Evolutionary conservation across 2,888 invertebrate genomes (phyloP).

Genomic region (Iselma pallidipennis): DNA sequence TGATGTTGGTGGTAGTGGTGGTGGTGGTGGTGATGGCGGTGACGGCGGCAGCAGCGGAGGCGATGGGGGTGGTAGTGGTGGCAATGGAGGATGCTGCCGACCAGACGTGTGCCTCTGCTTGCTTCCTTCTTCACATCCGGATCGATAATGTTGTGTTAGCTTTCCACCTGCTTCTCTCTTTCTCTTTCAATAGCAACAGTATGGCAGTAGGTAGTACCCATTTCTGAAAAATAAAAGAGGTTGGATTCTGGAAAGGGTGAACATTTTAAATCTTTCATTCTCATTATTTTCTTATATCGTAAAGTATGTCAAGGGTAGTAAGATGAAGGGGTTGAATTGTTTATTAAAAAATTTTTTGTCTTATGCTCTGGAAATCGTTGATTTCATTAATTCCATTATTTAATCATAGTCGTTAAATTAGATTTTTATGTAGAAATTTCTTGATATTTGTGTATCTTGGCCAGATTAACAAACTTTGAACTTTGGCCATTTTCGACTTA

Average conservation of each 20-base stretch:
- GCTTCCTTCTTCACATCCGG: conserved; percentile 22
- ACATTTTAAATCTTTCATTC: neutral
- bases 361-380: no score
- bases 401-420: no score
- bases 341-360: no score
- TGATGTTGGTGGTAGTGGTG: neutral
- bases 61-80: neutral
- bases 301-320: neutral
- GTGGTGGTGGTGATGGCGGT: neutral
- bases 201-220: neutral
- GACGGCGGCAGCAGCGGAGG: neutral
- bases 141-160: conserved; percentile 21
- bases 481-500: neutral
- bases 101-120: conserved; percentile 21
- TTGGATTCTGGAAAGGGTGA: neutral
- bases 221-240: neutral
- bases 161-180: conserved; percentile 21
- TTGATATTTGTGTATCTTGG: no score
- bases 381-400: no score
- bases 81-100: conserved; percentile 12
- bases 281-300: neutral
- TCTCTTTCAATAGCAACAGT: conserved; percentile 3
- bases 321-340: no score
- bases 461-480: neutral
- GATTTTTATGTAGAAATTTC: no score